These are phyloP conservation scores for Dromius quadrimaculatus DNA, from an alignment of 2,888 invertebrate species.

Conservation along the genomic window DNA sequence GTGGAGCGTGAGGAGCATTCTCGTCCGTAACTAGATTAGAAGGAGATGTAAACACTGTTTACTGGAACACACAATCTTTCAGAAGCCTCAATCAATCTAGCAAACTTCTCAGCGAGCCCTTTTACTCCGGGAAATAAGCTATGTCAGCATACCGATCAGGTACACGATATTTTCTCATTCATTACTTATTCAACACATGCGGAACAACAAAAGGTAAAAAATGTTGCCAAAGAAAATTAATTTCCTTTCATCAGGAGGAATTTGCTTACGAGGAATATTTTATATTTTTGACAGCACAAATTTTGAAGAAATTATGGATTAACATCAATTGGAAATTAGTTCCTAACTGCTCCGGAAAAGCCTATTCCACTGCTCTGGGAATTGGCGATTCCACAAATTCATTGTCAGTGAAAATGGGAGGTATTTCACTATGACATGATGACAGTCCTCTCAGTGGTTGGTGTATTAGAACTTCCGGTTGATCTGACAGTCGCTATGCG, in stretches of 20 bases:
- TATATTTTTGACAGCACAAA: not conserved
- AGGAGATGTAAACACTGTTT: constrained; percentile 18
- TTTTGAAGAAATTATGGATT: not conserved
- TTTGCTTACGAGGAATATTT: not conserved
- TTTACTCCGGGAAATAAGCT: not conserved
- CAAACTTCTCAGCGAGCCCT: too few species aligned
- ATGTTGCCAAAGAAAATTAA: constrained; percentile 31
- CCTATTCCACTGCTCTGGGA: too few species aligned
- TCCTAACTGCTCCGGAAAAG: too few species aligned
- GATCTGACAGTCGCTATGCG: too few species aligned
- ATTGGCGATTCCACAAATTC: too few species aligned
- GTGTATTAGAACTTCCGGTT: too few species aligned
- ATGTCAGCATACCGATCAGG: constrained; percentile 11
- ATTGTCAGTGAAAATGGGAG: too few species aligned
- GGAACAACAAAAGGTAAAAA: constrained; percentile 37
- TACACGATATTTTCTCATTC: constrained; percentile 3
- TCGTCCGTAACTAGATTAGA: constrained; percentile 4
- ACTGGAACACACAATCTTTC: constrained; percentile 12
- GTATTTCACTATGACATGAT: too few species aligned
- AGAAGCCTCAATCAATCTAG: not conserved
- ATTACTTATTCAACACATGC: constrained; percentile 44
- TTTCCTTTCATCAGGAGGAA: constrained; percentile 19
- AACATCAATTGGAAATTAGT: too few species aligned
- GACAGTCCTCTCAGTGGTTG: too few species aligned
- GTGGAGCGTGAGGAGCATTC: constrained; percentile 19